These are phyloP conservation scores for Mamestra configurata DNA, from an alignment of 1,140 invertebrate genomes.

Conservation along the genomic window DNA sequence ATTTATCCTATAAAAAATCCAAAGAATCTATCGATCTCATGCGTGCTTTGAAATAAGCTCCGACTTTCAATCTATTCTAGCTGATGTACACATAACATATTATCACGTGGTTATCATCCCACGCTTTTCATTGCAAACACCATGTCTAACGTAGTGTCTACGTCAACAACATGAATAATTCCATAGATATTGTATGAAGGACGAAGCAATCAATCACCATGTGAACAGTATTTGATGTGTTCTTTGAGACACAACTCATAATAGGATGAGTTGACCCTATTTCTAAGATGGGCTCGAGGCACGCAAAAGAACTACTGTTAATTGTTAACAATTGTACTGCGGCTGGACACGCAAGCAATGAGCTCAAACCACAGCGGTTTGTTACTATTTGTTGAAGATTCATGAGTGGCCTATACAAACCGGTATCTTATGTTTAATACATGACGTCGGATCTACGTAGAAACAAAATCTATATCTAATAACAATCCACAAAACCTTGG, in stretches of 20 bases:
- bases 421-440: conserved; percentile 44
- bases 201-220: conserved; percentile 22
- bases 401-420: conserved; percentile 42
- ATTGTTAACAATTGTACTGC: conserved; percentile 84
- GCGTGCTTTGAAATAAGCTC: conserved; percentile 54
- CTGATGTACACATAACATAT: conserved; percentile 35
- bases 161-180: conserved; percentile 71
- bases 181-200: conserved; percentile 57
- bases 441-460: conserved; percentile 33
- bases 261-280: conserved; percentile 74
- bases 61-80: conserved; percentile 61
- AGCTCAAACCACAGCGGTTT: conserved; percentile 62
- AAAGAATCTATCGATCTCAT: conserved; percentile 30
- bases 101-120: conserved; percentile 70
- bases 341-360: conserved; percentile 75
- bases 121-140: conserved; percentile 70
- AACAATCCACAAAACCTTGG: conserved; percentile 39
- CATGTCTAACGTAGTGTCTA: conserved; percentile 69
- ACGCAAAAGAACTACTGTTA: conserved; percentile 84
- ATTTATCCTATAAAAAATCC: background rate
- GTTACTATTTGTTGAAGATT: conserved; percentile 48
- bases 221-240: conserved; percentile 43
- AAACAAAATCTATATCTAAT: conserved; percentile 11
- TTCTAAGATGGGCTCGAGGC: conserved; percentile 75
- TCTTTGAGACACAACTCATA: conserved; percentile 43